Conservation (phyloP, 2,888 invertebrate species). For the Dryomyza anilis region DNA sequence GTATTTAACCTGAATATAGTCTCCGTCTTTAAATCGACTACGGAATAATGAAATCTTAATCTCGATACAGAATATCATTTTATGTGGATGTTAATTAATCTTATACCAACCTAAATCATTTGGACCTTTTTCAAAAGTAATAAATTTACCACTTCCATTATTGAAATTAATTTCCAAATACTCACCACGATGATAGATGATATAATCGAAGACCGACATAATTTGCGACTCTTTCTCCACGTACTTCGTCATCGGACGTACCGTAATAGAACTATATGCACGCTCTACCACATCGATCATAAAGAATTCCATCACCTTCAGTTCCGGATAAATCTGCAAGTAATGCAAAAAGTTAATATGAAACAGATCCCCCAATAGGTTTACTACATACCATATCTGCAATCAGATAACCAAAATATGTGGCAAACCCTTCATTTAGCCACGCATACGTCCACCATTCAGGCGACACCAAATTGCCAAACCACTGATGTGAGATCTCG, state of each 20-base stretch:
- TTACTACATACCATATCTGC: constrained; percentile 48
- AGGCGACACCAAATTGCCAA: constrained; percentile 76
- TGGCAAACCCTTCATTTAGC: constrained; percentile 77
- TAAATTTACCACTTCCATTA: background rate
- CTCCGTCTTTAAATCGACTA: too few species aligned
- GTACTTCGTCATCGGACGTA: constrained; percentile 52
- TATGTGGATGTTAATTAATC: too few species aligned
- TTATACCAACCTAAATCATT: too few species aligned
- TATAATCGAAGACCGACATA: constrained; percentile 64
- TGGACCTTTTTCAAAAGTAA: background rate
- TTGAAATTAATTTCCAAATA: background rate
- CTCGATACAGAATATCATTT: too few species aligned
- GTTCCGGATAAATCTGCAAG: constrained; percentile 63
- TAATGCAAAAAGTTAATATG: background rate
- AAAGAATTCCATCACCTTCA: constrained; percentile 71
- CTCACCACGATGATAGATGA: constrained; percentile 70
- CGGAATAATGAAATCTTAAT: too few species aligned
- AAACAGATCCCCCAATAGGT: background rate
- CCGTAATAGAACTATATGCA: constrained; percentile 48
- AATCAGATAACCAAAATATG: constrained; percentile 53
- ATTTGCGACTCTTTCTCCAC: constrained; percentile 54
- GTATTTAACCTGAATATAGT: too few species aligned
- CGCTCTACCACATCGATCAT: constrained; percentile 59
- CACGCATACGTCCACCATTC: constrained; percentile 76
- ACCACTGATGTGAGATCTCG: constrained; percentile 78